Conservation (phyloP, 2,888 invertebrate species). For the Sialis lutaria region DNA sequence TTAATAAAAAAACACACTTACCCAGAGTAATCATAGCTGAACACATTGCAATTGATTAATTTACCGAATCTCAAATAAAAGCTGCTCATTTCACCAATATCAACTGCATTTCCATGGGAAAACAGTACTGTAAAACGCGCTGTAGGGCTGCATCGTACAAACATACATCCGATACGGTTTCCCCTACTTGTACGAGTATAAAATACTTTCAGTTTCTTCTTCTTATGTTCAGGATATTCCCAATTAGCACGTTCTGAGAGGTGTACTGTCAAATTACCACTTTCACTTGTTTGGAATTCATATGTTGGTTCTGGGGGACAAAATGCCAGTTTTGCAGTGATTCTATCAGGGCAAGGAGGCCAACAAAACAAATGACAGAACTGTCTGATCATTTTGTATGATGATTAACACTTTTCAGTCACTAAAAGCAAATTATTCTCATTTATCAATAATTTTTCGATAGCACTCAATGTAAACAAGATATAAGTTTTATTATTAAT, state of each 20-base stretch:
- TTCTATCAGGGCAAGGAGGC: slow-evolving; percentile 97
- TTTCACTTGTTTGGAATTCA: slow-evolving; percentile 78
- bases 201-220: slow-evolving; percentile 88
- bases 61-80: slow-evolving; percentile 93
- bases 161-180: slow-evolving; percentile 92
- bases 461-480: too few relatives aligned
- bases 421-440: too few relatives aligned
- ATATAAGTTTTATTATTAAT: too few relatives aligned
- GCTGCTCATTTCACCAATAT: slow-evolving; percentile 97
- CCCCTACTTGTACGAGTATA: slow-evolving; percentile 84
- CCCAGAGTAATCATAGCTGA: slow-evolving; percentile 87
- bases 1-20: too few relatives aligned
- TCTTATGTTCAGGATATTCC: slow-evolving; percentile 91
- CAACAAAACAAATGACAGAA: slow-evolving; percentile 99
- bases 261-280: slow-evolving; percentile 65
- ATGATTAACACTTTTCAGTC: too few relatives aligned
- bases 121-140: slow-evolving; percentile 90
- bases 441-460: too few relatives aligned
- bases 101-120: slow-evolving; percentile 97
- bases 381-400: slow-evolving; percentile 41
- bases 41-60: slow-evolving; percentile 94
- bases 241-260: slow-evolving; percentile 87
- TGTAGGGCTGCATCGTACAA: slow-evolving; percentile 79
- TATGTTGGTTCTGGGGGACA: slow-evolving; percentile 98
- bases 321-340: slow-evolving; percentile 98